Conservation (phyloP, 2,113 vertebrate species). For the Pristiophorus japonicus region DNA sequence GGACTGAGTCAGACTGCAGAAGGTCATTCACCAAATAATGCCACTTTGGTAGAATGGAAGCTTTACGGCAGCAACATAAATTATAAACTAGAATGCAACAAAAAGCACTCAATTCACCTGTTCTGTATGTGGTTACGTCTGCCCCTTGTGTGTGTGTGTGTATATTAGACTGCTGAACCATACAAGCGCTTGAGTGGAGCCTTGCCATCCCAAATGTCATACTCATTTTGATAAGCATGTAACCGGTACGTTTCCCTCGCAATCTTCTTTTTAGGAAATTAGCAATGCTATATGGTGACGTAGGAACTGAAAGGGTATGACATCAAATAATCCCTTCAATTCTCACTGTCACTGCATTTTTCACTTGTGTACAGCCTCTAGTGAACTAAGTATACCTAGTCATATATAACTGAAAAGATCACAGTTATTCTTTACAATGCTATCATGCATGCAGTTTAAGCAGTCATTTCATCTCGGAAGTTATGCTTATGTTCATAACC, state of each 20-base stretch:
- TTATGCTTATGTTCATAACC: too few relatives aligned
- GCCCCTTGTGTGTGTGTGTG: not conserved
- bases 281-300: not conserved
- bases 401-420: not conserved
- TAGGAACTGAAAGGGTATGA: not conserved
- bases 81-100: not conserved
- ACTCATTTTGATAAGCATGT: not conserved
- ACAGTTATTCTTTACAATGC: not conserved
- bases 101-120: not conserved
- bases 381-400: not conserved
- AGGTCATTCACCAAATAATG: not conserved
- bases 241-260: not conserved
- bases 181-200: not conserved
- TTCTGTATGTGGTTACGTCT: not conserved
- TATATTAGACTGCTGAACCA: not conserved
- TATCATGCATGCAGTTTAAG: not conserved
- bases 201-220: not conserved
- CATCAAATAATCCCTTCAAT: not conserved
- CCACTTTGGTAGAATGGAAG: not conserved
- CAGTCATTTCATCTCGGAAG: not conserved
- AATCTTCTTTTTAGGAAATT: not conserved
- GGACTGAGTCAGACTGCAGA: too few relatives aligned
- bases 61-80: not conserved
- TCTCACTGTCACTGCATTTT: not conserved
- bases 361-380: not conserved